These are phyloP conservation scores for Platorchestia sp. DNA, from an alignment of 1,140 invertebrate species.

Conservation along the genomic window DNA sequence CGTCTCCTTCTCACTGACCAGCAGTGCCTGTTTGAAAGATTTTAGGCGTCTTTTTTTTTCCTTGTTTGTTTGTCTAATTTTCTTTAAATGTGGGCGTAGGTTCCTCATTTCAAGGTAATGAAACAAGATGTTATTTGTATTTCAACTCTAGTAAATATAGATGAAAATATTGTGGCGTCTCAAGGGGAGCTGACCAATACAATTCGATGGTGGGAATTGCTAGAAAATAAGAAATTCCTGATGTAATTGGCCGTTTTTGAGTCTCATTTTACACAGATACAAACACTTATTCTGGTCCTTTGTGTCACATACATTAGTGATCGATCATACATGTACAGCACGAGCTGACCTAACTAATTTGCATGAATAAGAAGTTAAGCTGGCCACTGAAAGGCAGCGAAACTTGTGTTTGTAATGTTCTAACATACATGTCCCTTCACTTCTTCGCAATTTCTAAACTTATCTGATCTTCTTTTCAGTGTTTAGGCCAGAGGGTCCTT, in stretches of 20 bases:
- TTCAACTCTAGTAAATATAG: background rate
- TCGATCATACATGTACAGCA: too few species aligned
- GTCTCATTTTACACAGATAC: background rate
- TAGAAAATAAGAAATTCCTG: background rate
- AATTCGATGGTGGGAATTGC: background rate
- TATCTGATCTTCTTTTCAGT: background rate
- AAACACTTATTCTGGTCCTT: background rate
- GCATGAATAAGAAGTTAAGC: background rate
- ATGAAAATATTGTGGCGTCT: background rate
- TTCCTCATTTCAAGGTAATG: background rate
- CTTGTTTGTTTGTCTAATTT: background rate
- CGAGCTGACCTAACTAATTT: background rate
- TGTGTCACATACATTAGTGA: background rate
- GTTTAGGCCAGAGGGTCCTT: background rate
- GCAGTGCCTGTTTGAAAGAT: background rate
- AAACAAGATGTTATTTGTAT: background rate
- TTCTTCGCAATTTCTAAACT: background rate
- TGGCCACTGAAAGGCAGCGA: background rate
- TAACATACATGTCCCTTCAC: background rate
- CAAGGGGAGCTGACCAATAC: background rate
- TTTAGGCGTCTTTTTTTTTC: background rate
- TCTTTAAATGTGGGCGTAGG: background rate
- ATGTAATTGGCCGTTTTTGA: background rate
- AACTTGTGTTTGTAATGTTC: background rate
- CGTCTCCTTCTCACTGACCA: background rate